phyloP scores from a whole-genome alignment of 2,888 invertebrate genomes.

The Deroplatys truncata region DNA sequence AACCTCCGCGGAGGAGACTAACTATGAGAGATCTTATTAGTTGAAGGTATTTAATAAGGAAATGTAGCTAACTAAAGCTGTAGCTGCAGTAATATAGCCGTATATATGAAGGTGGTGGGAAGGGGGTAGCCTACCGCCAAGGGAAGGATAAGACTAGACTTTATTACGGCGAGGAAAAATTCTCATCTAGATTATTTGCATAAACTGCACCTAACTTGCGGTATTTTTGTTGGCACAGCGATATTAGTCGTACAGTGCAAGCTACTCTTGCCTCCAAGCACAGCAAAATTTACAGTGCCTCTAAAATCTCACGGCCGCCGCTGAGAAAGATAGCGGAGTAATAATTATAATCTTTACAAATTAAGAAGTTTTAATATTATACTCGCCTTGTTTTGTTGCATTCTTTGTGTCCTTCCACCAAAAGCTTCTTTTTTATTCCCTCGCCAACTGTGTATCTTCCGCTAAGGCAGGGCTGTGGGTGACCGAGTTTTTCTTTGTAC shows the following conservation, averaged over 20 bases:
- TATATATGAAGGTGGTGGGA: slow-evolving; percentile 18
- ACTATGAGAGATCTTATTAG: slow-evolving; percentile 43
- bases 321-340: slow-evolving; percentile 43
- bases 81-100: slow-evolving; percentile 29
- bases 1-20: slow-evolving; percentile 21
- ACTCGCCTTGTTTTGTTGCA: not conserved
- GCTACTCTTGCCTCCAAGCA: slow-evolving; percentile 1
- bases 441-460: not conserved
- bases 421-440: not conserved
- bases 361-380: slow-evolving; percentile 43
- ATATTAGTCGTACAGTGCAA: slow-evolving; percentile 29
- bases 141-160: slow-evolving; percentile 43
- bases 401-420: not conserved
- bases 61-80: slow-evolving; percentile 43
- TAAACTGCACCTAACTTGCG: slow-evolving; percentile 45
- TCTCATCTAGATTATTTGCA: slow-evolving; percentile 50
- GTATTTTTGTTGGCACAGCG: slow-evolving; percentile 34
- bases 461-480: not conserved
- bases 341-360: slow-evolving; percentile 47
- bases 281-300: slow-evolving; percentile 32
- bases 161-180: slow-evolving; percentile 46
- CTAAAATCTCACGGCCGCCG: slow-evolving; percentile 37
- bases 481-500: not conserved
- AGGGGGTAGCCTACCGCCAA: slow-evolving; percentile 2
- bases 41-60: slow-evolving; percentile 47